These are phyloP conservation scores for Pollenia griseotomentosa DNA, from an alignment of 2,888 invertebrate species.

Conservation along the genomic window DNA sequence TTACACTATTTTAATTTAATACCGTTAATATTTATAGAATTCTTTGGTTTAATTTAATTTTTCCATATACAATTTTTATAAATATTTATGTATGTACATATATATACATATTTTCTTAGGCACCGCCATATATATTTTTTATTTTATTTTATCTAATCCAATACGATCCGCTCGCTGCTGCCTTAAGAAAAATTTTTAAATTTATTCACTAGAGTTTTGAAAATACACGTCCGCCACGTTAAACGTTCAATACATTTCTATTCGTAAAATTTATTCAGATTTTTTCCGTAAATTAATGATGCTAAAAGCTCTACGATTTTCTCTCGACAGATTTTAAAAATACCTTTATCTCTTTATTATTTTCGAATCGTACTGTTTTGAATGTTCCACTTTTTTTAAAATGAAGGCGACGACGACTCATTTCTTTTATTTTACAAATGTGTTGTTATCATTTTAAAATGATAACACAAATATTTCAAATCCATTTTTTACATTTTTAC, in stretches of 20 bases:
- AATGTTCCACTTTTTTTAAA: constrained; percentile 69
- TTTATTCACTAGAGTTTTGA: constrained; percentile 44
- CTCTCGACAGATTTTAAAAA: constrained; percentile 60
- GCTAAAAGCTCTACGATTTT: constrained; percentile 40
- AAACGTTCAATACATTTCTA: constrained; percentile 70
- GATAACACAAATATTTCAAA: constrained; percentile 49
- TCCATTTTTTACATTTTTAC: constrained; percentile 22
- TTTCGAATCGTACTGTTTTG: constrained; percentile 67
- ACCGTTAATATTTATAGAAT: constrained; percentile 21
- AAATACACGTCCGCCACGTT: constrained; percentile 69
- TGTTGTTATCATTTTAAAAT: constrained; percentile 51
- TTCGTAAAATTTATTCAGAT: constrained; percentile 49
- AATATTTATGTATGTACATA: neutral
- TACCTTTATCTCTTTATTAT: constrained; percentile 60
- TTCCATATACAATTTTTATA: constrained; percentile 26
- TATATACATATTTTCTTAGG: constrained; percentile 2
- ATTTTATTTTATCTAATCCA: constrained; percentile 29
- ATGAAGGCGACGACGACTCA: constrained; percentile 34
- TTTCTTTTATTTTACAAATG: constrained; percentile 49
- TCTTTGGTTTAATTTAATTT: neutral
- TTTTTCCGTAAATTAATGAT: constrained; percentile 26
- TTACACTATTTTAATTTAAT: neutral
- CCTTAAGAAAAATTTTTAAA: constrained; percentile 36
- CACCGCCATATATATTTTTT: constrained; percentile 52
- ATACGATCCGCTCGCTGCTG: constrained; percentile 69